Evolutionary conservation across 2,888 invertebrate species (phyloP), one percentile per base, ranked within the genome.

Genomic region (Meganola albula): DNA sequence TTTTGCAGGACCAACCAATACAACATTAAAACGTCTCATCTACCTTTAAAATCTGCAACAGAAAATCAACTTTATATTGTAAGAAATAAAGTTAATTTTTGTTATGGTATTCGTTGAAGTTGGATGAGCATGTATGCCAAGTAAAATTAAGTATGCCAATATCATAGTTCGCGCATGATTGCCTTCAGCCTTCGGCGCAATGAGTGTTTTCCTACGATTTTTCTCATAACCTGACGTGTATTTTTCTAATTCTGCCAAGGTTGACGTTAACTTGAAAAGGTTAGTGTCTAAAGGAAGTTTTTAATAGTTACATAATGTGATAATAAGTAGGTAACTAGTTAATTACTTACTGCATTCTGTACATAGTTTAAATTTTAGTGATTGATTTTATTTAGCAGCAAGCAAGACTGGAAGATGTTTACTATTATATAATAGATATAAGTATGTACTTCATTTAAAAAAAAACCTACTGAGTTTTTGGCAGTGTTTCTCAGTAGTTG

Each of bases 61-160:
- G 7, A 20, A 7, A 20, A n/a, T 3, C n/a, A 3, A 7, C 12
- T 42, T 38, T 45, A 1, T n/a, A 2, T 0, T 4, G 1, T 22
- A 29, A 24, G 22, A 2, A 12, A 24, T 51, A 56, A 26, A 32
- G 41, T 39, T 27, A 30, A 18, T 2, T 37, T 38, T 52, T 25
- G 40, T 28, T 39, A 41, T 28, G 35, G 34, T 39, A 48, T n/a
- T n/a, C 57, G 68, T 68, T 60, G 71, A 63, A 73, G 62, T 65
- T 64, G 70, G 63, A 42, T 72, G 79, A 54, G 57, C 74, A 85
- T 76, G 74, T 84, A 50, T 84, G 84, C 78, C 84, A 73, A 71
- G 74, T 64, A 65, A 72, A 75, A 76, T 80, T 77, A 82, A 80
- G 76, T 80, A 72, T 85, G 84, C 84, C 85, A 84, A 84, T 85